Evolutionary conservation across 2,113 vertebrate genomes (phyloP), one percentile per base, ranked within the genome.

Genomic region (Rhodinocichla rosea): DNA sequence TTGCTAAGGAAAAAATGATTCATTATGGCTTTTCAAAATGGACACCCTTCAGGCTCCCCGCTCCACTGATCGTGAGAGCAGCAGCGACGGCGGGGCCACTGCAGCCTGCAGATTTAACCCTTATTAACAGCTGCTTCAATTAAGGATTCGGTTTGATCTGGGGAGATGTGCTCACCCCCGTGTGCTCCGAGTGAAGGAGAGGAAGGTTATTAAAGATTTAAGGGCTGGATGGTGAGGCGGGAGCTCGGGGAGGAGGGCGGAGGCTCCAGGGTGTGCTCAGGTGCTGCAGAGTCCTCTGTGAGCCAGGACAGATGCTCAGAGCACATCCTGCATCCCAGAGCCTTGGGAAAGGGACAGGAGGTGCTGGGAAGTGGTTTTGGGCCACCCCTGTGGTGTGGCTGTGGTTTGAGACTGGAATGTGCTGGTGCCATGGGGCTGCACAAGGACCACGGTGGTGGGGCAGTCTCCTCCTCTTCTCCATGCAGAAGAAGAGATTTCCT

Each of bases 61-160:
- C 96, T 97, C 94, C 96, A 92, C 74, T 73, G 97, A 95, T 91
- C 85, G 76, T 28, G 68, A 37, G 62, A 27, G 92, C 28, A 6
- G 30, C 5, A 96, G 67, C 84, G 47, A 95, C 87, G 26, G 37
- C 70, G 95, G 83, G 86, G 89, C 92, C 92, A 42, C 53, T 4
- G 53, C 95, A 92, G 97, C 94, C 97, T 83, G 96, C 90, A 67
- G 97, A 95, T 96, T 98, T 98, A 98, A 98, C 97, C 97, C 96
- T 98, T 97, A 97, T 97, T 96, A 98, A 98, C 88, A 97, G 97
- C 95, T 91, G 88, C 77, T 83, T 84, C 73, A 97, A 98, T 97
- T 97, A 97, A 95, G 96, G 95, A 97, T 97, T 96, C n/a, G 9
- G 96, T 97, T 97, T 98, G 97, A 98, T 97, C 90, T 92, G 89